phyloP scores from a whole-genome alignment of 1,140 invertebrate genomes.

The Aphaenogaster ashmeadi region DNA sequence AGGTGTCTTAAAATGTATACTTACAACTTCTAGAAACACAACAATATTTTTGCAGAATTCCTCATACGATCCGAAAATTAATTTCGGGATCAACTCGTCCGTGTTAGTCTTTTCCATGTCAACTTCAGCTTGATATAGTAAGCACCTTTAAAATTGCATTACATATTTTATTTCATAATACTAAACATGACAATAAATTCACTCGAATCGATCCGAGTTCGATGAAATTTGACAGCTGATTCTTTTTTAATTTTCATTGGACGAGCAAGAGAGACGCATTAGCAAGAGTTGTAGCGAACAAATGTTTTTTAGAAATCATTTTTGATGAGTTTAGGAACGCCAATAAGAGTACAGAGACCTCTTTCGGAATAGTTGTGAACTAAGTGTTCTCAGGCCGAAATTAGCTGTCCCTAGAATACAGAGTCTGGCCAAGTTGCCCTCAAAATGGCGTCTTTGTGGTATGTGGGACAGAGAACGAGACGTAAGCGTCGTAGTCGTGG shows the following conservation, averaged over 20 bases:
- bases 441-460: too few species aligned
- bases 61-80: slow-evolving; percentile 72
- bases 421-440: too few species aligned
- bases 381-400: too few species aligned
- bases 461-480: too few species aligned
- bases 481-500: too few species aligned
- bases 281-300: background rate
- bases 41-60: slow-evolving; percentile 76
- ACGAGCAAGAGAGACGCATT: background rate
- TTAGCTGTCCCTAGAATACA: too few species aligned
- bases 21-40: slow-evolving; percentile 80
- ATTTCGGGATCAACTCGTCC: slow-evolving; percentile 73
- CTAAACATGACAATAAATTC: background rate
- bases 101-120: slow-evolving; percentile 57
- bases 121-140: background rate
- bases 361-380: too few species aligned
- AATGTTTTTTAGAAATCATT: too few species aligned
- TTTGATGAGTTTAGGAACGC: background rate
- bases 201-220: background rate
- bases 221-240: slow-evolving; percentile 24
- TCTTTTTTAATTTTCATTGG: background rate
- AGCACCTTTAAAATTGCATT: background rate
- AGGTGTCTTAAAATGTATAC: slow-evolving; percentile 51
- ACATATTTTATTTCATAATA: slow-evolving; percentile 39
- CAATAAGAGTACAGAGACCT: too few species aligned